Evolutionary conservation across 1,140 invertebrate genomes (phyloP).

Genomic region (Teleopsis dalmanni): DNA sequence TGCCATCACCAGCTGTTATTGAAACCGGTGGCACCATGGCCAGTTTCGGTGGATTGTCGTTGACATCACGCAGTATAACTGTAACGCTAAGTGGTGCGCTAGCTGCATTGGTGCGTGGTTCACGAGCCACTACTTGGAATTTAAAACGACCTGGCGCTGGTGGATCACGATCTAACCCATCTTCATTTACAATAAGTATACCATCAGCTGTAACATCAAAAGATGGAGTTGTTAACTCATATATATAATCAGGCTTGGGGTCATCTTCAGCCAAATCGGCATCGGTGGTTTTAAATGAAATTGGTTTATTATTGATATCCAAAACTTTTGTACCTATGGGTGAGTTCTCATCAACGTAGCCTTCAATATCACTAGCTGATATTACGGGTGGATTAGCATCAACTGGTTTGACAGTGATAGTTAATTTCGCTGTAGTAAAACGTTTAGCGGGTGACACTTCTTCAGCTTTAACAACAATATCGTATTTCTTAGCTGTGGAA

Average conservation of each 20-base stretch:
- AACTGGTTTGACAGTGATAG: slow-evolving; percentile 72
- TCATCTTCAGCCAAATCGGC: slow-evolving; percentile 73
- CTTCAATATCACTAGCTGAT: slow-evolving; percentile 60
- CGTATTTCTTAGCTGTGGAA: slow-evolving; percentile 54
- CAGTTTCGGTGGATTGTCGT: slow-evolving; percentile 75
- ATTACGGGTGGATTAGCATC: slow-evolving; percentile 78
- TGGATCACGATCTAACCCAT: slow-evolving; percentile 77
- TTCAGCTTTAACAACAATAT: slow-evolving; percentile 71
- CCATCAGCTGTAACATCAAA: slow-evolving; percentile 72
- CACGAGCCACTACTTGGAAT: slow-evolving; percentile 71
- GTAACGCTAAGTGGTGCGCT: slow-evolving; percentile 71
- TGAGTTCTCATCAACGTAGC: slow-evolving; percentile 78
- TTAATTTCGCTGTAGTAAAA: slow-evolving; percentile 73
- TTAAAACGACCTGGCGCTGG: slow-evolving; percentile 75
- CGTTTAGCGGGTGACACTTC: slow-evolving; percentile 68
- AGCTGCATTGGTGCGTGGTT: slow-evolving; percentile 66
- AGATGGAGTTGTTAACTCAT: slow-evolving; percentile 75
- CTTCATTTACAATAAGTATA: slow-evolving; percentile 68
- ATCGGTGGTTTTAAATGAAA: slow-evolving; percentile 67
- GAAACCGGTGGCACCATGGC: slow-evolving; percentile 67
- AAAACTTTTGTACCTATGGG: slow-evolving; percentile 73
- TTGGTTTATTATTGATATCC: slow-evolving; percentile 57
- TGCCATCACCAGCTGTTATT: slow-evolving; percentile 72
- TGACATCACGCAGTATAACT: slow-evolving; percentile 72
- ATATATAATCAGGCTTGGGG: slow-evolving; percentile 66